Percentiles rank a stretch among this genome's conserved stretches.
Evolutionary conservation across 2,797 vertebrate species (phyloP).

Genomic region (Ceryle rudis): DNA sequence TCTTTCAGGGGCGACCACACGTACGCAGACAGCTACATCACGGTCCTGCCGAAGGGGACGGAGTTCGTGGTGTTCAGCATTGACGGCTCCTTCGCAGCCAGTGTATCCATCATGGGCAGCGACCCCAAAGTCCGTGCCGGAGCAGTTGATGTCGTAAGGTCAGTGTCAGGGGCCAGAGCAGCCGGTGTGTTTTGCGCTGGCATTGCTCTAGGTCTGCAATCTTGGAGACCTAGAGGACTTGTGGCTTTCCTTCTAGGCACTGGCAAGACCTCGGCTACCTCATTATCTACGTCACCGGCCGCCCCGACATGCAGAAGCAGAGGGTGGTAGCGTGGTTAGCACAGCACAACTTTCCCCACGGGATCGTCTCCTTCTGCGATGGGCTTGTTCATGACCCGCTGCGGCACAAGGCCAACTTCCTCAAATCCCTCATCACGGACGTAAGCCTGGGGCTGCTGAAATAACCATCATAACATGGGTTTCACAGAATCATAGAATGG

Average conservation of each 20-base stretch:
- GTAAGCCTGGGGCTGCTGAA: conserved; percentile 73
- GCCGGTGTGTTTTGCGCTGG: fast-evolving
- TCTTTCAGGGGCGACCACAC: conserved; percentile 93
- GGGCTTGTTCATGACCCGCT: conserved; percentile 97
- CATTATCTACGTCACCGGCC: conserved; percentile 97
- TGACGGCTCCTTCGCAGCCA: conserved; percentile 97
- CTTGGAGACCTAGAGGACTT: too few relatives aligned
- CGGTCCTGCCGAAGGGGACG: conserved; percentile 90
- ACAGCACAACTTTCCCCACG: conserved; percentile 99
- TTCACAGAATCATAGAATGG: too few relatives aligned
- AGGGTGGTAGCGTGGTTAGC: conserved; percentile 98
- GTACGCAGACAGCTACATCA: conserved; percentile 95
- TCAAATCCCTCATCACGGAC: conserved; percentile 92
- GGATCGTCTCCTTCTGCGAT: conserved; percentile 97
- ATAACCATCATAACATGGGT: fast-evolving
- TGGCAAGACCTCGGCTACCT: conserved; percentile 99
- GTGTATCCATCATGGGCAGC: conserved; percentile 99
- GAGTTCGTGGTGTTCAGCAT: conserved; percentile 99
- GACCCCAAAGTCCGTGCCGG: conserved; percentile 98
- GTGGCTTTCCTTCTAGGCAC: conserved; percentile 81
- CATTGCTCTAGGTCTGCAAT: neutral
- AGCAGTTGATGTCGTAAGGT: conserved; percentile 98
- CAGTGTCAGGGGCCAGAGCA: neutral
- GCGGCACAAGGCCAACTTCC: conserved; percentile 97
- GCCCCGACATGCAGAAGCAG: conserved; percentile 99